These are phyloP conservation scores for Acanthisitta chloris DNA, from an alignment of 2,113 vertebrate genomes.

Conservation along the genomic window DNA sequence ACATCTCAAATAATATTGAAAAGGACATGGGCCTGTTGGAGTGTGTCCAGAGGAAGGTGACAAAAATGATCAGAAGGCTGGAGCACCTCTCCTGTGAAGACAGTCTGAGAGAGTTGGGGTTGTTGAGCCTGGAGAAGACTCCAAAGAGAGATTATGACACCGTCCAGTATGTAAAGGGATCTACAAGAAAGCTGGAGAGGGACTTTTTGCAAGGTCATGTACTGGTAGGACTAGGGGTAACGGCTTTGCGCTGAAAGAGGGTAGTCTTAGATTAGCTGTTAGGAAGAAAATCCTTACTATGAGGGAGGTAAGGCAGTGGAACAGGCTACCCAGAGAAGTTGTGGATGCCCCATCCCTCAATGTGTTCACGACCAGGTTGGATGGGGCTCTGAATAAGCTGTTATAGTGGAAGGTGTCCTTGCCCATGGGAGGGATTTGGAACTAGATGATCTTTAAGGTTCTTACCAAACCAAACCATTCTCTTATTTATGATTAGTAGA, in stretches of 20 bases:
- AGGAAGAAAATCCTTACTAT: neutral
- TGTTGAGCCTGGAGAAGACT: neutral
- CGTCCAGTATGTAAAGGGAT: neutral
- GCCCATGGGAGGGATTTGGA: accelerated
- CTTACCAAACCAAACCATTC: neutral
- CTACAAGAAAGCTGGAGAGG: neutral
- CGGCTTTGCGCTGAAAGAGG: neutral
- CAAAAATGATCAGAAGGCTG: neutral
- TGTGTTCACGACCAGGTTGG: neutral
- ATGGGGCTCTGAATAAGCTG: neutral
- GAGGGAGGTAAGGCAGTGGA: neutral
- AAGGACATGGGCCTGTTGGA: neutral
- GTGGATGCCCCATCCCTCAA: neutral
- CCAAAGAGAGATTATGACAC: accelerated
- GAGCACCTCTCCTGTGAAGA: neutral
- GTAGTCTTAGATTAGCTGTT: neutral
- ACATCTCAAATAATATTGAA: neutral
- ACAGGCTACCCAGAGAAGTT: neutral
- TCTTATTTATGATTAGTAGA: neutral
- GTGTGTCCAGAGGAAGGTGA: neutral
- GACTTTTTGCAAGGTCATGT: neutral
- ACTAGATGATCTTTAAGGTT: accelerated
- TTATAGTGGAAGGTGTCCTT: neutral
- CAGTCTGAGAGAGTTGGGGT: neutral
- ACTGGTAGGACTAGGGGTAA: too few species aligned